phyloP scores from a whole-genome alignment of 1,140 invertebrate species.

The Antheraea pernyi region DNA sequence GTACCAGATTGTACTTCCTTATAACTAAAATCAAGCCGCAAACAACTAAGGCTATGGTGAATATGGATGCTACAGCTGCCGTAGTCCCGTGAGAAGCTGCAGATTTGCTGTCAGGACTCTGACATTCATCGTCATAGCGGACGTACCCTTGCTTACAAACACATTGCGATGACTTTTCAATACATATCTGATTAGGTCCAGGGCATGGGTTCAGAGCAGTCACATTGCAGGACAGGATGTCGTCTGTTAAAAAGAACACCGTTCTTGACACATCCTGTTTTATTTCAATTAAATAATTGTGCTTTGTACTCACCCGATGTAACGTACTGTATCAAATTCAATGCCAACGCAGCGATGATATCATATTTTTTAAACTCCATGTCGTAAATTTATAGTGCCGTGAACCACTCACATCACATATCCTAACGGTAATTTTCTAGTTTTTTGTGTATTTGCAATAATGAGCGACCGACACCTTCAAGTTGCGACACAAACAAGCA shows the following conservation, averaged over 20 bases:
- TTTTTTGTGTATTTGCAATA: conserved; percentile 38
- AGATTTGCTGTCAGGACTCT: conserved; percentile 27
- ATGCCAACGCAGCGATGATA: conserved; percentile 46
- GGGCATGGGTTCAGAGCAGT: conserved; percentile 41
- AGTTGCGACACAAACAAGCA: conserved; percentile 45
- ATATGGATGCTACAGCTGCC: conserved; percentile 55
- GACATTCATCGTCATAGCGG: conserved; percentile 44
- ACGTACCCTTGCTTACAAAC: conserved; percentile 51
- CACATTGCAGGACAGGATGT: conserved; percentile 69
- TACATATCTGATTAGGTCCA: conserved; percentile 52
- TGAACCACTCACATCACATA: conserved; percentile 56
- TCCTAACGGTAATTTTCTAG: conserved; percentile 28
- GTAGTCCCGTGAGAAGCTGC: conserved; percentile 42
- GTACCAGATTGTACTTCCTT: conserved; percentile 71
- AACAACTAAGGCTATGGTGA: conserved; percentile 61
- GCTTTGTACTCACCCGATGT: conserved; percentile 61
- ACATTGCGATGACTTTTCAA: conserved; percentile 41
- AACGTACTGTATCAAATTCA: conserved; percentile 54
- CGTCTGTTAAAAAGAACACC: conserved; percentile 74
- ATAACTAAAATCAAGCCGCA: conserved; percentile 66
- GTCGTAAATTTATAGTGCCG: conserved; percentile 26
- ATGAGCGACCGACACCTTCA: conserved; percentile 30
- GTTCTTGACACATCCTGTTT: conserved; percentile 60
- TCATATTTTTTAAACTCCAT: conserved; percentile 52
- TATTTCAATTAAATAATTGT: conserved; percentile 78